These are phyloP conservation scores for Monopterus albus DNA, from an alignment of 2,113 vertebrate species.

Conservation along the genomic window DNA sequence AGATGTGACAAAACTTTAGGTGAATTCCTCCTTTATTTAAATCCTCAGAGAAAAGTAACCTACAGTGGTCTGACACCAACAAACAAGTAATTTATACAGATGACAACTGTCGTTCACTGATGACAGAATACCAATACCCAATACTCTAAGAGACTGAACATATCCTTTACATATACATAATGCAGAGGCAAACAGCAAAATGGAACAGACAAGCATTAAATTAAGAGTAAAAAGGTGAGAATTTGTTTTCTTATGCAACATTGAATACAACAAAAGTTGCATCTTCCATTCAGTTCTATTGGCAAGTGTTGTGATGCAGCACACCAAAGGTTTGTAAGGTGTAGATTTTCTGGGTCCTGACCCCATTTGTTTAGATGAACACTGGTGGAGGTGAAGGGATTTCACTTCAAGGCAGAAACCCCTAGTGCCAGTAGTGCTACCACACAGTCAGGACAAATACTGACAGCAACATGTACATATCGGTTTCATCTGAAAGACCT, in stretches of 20 bases:
- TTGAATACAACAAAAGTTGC: conserved; percentile 8
- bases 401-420: conserved; percentile 7
- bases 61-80: conserved; percentile 54
- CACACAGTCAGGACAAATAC: conserved; percentile 27
- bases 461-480: conserved; percentile 8
- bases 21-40: conserved; percentile 75
- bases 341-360: conserved; percentile 2
- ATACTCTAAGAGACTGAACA: conserved; percentile 41
- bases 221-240: conserved; percentile 49
- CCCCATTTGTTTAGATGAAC: conserved; percentile 15
- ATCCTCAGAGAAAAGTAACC: conserved; percentile 36
- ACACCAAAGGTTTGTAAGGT: conserved; percentile 23
- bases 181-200: conserved; percentile 45
- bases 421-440: background rate
- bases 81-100: conserved; percentile 62
- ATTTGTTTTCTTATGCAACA: background rate
- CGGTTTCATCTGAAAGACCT: background rate
- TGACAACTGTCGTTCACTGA: conserved; percentile 32
- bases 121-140: conserved; percentile 19
- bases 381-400: conserved; percentile 10
- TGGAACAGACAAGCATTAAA: conserved; percentile 60
- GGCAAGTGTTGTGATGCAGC: conserved; percentile 12
- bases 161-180: conserved; percentile 49
- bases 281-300: background rate
- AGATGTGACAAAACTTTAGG: background rate